Evolutionary conservation across 2,797 vertebrate species (phyloP).

Genomic region (Taeniopygia guttata): DNA sequence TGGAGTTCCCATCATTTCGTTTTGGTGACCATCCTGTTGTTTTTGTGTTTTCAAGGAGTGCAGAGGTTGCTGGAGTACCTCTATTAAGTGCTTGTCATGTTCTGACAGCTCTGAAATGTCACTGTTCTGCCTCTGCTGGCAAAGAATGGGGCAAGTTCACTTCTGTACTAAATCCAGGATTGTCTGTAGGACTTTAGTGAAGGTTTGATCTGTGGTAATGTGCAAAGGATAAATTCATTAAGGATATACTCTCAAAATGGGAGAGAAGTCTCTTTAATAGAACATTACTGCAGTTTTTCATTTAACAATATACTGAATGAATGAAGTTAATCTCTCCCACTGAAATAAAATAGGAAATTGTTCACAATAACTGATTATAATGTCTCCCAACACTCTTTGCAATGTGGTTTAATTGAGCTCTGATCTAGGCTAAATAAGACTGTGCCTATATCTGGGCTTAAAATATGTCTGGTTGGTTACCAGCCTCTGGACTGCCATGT

Average conservation of each 20-base stretch:
- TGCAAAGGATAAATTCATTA: neutral
- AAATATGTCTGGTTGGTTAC: neutral
- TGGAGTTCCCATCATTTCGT: neutral
- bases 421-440: neutral
- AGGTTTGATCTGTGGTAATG: neutral
- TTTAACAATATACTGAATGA: neutral
- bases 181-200: neutral
- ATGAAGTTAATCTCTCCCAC: neutral
- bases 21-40: rapidly evolving
- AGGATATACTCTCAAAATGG: neutral
- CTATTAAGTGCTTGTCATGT: neutral
- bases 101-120: neutral
- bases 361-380: neutral
- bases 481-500: neutral
- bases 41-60: neutral
- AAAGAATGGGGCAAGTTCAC: neutral
- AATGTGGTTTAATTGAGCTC: neutral
- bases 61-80: neutral
- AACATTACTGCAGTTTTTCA: slow-evolving; percentile 24
- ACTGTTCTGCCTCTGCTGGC: neutral
- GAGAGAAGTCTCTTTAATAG: slow-evolving; percentile 17
- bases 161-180: neutral
- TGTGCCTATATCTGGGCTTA: neutral
- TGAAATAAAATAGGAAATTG: slow-evolving; percentile 15
- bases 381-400: neutral